These are phyloP conservation scores for Dicyema japonicum DNA, from an alignment of 1,140 invertebrate species.

Conservation along the genomic window DNA sequence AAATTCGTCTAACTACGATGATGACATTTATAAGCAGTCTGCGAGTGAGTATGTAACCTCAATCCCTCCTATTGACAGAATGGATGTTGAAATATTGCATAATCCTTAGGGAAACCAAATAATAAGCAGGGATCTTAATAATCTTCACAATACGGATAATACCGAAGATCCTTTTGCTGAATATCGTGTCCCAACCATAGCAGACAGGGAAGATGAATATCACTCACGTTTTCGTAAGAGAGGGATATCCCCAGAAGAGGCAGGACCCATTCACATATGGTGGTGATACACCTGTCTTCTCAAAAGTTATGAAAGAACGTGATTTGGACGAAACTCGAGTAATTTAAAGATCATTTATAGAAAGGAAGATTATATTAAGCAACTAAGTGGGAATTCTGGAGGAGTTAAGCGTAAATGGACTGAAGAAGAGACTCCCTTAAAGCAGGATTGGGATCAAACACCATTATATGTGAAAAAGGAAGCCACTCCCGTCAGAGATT, in stretches of 20 bases:
- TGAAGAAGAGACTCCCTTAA: conserved; percentile 33
- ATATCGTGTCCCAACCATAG: conserved; percentile 42
- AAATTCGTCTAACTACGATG: conserved; percentile 42
- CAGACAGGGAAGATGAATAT: conserved; percentile 81
- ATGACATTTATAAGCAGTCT: too few relatives aligned
- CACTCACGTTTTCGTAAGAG: conserved; percentile 39
- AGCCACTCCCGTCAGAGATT: too few relatives aligned
- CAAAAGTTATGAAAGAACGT: too few relatives aligned
- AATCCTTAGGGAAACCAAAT: not conserved
- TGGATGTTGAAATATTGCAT: conserved; percentile 26
- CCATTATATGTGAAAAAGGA: too few relatives aligned
- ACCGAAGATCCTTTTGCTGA: conserved; percentile 68
- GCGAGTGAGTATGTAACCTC: conserved; percentile 71
- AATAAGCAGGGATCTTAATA: conserved; percentile 3
- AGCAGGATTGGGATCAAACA: conserved; percentile 53
- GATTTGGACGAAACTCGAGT: conserved; percentile 1
- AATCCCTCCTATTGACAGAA: conserved; percentile 62
- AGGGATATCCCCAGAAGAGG: conserved; percentile 65
- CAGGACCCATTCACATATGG: conserved; percentile 78
- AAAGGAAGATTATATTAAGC: not conserved
- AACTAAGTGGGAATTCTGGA: conserved; percentile 1
- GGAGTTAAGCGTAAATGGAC: conserved; percentile 4
- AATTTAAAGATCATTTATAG: not conserved
- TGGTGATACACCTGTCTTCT: conserved; percentile 23
- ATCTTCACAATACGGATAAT: conserved; percentile 44